Conservation (phyloP, 2,797 vertebrate species). For the Echiichthys vipera region DNA sequence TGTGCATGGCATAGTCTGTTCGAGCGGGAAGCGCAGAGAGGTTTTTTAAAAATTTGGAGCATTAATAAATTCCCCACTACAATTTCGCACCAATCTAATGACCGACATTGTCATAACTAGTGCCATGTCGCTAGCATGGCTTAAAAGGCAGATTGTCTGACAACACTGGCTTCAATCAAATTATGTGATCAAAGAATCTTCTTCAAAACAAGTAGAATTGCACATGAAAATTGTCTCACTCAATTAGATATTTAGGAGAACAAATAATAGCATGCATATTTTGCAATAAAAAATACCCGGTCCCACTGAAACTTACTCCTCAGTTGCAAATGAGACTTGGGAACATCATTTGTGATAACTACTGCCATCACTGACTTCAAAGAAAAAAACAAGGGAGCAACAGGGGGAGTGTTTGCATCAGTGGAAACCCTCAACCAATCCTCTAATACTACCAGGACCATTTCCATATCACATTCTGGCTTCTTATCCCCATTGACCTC, state of each 20-base stretch:
- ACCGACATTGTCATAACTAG: background rate
- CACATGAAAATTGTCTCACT: background rate
- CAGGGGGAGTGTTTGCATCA: conserved; percentile 54
- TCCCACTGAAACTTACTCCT: conserved; percentile 20
- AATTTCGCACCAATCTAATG: background rate
- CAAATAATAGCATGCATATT: conserved; percentile 10
- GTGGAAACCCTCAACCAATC: conserved; percentile 69
- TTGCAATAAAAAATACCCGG: conserved; percentile 14
- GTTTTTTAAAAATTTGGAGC: no score
- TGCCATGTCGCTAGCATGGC: background rate
- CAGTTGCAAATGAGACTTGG: conserved; percentile 41
- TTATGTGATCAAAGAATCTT: conserved; percentile 5
- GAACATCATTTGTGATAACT: conserved; percentile 74
- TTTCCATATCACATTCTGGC: conserved; percentile 75
- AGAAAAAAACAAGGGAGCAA: conserved; percentile 53
- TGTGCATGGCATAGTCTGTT: no score
- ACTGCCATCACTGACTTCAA: conserved; percentile 75
- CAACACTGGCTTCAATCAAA: conserved; percentile 6
- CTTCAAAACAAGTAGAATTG: conserved; percentile 8
- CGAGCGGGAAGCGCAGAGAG: no score
- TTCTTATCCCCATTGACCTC: conserved; percentile 58
- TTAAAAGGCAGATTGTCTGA: background rate
- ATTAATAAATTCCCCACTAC: no score
- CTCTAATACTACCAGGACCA: conserved; percentile 66
- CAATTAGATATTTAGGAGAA: conserved; percentile 21